Conservation (phyloP, 2,797 vertebrate genomes). For the Diglossa cyanea region DNA sequence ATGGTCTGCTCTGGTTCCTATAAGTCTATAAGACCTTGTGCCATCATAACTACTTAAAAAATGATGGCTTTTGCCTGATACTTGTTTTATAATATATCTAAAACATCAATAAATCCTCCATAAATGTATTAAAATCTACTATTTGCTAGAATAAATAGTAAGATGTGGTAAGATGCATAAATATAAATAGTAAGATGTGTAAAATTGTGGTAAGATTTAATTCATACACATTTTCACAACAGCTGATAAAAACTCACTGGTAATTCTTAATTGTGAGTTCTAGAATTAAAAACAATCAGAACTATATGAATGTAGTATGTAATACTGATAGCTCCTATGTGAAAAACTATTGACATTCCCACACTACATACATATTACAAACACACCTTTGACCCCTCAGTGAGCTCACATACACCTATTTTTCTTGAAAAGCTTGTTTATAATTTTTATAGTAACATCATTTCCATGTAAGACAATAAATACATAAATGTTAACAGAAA, state of each 20-base stretch:
- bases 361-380: background rate
- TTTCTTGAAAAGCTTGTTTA: background rate
- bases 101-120: background rate
- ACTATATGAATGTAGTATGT: background rate
- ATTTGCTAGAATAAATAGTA: background rate
- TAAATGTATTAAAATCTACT: background rate
- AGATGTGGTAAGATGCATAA: no score
- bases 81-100: background rate
- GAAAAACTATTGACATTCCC: background rate
- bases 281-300: background rate
- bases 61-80: background rate
- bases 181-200: no score
- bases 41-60: background rate
- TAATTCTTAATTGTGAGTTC: background rate
- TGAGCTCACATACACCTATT: background rate
- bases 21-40: background rate
- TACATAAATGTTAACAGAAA: background rate
- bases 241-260: background rate
- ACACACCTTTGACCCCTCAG: background rate
- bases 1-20: background rate
- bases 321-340: background rate
- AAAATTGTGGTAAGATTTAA: background rate
- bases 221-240: background rate
- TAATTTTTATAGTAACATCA: background rate
- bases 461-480: background rate